Percentiles rank a stretch among this genome's conserved stretches.
Conservation (phyloP, 2,888 invertebrate species). For the Aplocera efformata region DNA sequence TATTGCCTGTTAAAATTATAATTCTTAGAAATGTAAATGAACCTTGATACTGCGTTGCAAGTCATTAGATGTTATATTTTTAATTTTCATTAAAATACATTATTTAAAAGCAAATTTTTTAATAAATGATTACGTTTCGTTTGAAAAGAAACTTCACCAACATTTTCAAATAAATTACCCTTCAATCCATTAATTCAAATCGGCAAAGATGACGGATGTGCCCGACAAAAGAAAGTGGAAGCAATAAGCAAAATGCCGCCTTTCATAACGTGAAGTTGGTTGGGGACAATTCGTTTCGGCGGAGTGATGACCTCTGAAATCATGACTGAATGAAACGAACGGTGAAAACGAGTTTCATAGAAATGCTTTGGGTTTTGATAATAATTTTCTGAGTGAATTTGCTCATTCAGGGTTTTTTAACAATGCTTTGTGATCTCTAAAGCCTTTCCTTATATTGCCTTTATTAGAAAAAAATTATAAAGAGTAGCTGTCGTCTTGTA, state of each 20-base stretch:
- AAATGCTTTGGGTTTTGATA: slow-evolving; percentile 7
- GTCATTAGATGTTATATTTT: too few species aligned
- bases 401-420: not conserved
- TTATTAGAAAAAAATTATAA: too few species aligned
- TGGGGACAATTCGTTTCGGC: slow-evolving; percentile 59
- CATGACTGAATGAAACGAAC: slow-evolving; percentile 32
- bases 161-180: slow-evolving; percentile 34
- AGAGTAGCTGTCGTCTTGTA: too few species aligned
- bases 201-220: slow-evolving; percentile 59
- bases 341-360: slow-evolving; percentile 16
- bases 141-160: slow-evolving; percentile 3
- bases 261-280: slow-evolving; percentile 74
- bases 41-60: too few species aligned
- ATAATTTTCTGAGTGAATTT: slow-evolving; percentile 8
- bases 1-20: too few species aligned
- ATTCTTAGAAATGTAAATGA: too few species aligned
- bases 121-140: too few species aligned
- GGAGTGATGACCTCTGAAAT: slow-evolving; percentile 37
- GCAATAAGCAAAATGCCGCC: slow-evolving; percentile 72
- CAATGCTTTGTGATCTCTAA: too few species aligned
- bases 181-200: slow-evolving; percentile 48
- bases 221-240: slow-evolving; percentile 61
- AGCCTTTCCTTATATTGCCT: too few species aligned
- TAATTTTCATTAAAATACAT: too few species aligned
- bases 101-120: too few species aligned